Conservation (phyloP, 2,797 vertebrate genomes). For the Sebastes nivosus region DNA sequence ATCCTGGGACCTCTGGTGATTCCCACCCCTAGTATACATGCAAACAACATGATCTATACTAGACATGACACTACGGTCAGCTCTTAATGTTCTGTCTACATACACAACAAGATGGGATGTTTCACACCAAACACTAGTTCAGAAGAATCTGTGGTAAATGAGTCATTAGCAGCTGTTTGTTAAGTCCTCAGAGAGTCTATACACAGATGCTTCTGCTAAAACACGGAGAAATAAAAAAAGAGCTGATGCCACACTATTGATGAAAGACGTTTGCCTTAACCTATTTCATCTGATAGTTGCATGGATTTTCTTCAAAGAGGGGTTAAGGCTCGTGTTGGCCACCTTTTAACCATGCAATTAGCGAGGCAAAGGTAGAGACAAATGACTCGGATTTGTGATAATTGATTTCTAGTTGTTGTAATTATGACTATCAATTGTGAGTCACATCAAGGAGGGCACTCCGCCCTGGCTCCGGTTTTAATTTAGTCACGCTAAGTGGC, state of each 20-base stretch:
- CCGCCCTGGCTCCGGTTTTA: constrained; percentile 47
- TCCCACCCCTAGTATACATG: neutral
- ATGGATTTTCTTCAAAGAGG: constrained; percentile 71
- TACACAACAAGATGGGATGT: neutral
- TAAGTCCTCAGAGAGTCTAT: constrained; percentile 20
- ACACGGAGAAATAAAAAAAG: constrained; percentile 15
- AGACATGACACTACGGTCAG: constrained; percentile 3
- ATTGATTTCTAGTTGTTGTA: constrained; percentile 78
- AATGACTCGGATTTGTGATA: constrained; percentile 74
- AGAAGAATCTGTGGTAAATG: constrained; percentile 25
- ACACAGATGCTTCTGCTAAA: constrained; percentile 36
- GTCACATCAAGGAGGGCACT: constrained; percentile 62
- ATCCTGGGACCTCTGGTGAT: too few relatives aligned
- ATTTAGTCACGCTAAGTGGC: constrained; percentile 57
- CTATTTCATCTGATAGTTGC: constrained; percentile 59
- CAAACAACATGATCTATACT: neutral
- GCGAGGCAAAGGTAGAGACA: constrained; percentile 64
- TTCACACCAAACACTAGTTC: constrained; percentile 5
- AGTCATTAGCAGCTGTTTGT: constrained; percentile 34
- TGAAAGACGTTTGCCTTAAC: constrained; percentile 59
- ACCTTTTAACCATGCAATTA: constrained; percentile 78
- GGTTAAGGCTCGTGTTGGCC: constrained; percentile 70
- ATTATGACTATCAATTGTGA: constrained; percentile 80
- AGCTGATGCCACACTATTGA: constrained; percentile 50
- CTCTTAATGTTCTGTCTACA: neutral